phyloP scores from a whole-genome alignment of 2,888 invertebrate genomes.

The Stenotaenia linearis region DNA sequence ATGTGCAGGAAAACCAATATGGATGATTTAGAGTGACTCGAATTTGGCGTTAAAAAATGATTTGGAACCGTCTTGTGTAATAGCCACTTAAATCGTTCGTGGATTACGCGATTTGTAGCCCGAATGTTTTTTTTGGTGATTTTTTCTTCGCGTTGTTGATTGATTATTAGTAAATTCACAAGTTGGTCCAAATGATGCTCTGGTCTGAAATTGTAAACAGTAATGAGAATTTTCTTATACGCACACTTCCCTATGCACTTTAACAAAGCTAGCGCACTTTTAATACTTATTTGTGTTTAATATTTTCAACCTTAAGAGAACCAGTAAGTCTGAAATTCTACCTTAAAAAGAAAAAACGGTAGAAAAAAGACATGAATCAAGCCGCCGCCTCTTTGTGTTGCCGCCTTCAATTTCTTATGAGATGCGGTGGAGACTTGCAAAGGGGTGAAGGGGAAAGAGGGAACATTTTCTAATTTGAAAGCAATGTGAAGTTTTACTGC shows the following conservation, averaged over 20 bases:
- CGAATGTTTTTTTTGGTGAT: background rate
- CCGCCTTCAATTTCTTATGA: background rate
- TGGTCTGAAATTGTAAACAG: background rate
- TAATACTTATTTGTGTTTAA: background rate
- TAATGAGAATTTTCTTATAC: too few species aligned
- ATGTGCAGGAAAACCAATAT: conserved; percentile 8
- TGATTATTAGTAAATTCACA: background rate
- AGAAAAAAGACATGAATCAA: background rate
- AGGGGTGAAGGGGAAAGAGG: background rate
- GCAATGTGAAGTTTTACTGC: background rate
- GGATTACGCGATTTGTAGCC: background rate
- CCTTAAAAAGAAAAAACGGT: background rate
- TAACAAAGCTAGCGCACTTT: background rate
- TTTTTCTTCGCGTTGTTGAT: background rate
- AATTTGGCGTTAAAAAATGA: background rate
- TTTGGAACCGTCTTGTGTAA: background rate
- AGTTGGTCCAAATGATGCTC: background rate
- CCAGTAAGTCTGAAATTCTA: background rate
- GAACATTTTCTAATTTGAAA: background rate
- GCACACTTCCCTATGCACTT: too few species aligned
- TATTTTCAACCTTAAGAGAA: background rate
- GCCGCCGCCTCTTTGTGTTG: background rate
- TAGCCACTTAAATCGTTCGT: background rate
- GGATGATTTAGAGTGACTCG: background rate
- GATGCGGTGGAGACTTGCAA: background rate